phyloP scores from a whole-genome alignment of 2,797 vertebrate genomes.

The Syngnathus rostellatus region DNA sequence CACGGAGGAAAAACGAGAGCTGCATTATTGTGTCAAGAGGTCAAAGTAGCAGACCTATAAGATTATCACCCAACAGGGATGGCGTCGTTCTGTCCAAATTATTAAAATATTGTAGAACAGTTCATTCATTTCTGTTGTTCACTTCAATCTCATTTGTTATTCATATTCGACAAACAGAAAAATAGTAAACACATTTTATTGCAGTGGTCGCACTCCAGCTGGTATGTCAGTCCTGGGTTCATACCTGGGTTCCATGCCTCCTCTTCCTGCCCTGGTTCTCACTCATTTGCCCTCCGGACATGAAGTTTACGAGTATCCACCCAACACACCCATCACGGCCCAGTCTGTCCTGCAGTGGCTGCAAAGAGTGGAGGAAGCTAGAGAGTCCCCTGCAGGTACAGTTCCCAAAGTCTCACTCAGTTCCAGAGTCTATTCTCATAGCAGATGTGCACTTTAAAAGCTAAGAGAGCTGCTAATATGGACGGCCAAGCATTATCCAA shows the following conservation, averaged over 20 bases:
- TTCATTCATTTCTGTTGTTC: too few relatives aligned
- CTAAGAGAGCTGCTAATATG: background rate
- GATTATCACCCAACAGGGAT: too few relatives aligned
- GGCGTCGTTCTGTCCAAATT: too few relatives aligned
- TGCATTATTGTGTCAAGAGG: background rate
- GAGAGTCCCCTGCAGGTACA: conserved; percentile 76
- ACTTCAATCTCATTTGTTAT: too few relatives aligned
- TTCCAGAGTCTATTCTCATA: background rate
- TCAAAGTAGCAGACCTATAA: too few relatives aligned
- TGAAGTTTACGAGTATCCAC: conserved; percentile 79
- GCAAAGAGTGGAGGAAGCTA: conserved; percentile 65
- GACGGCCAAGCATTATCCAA: background rate
- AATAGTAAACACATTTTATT: conserved; percentile 2
- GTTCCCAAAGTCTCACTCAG: background rate
- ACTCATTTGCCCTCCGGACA: conserved; percentile 65
- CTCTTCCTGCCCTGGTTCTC: conserved; percentile 76
- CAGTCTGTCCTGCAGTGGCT: conserved; percentile 76
- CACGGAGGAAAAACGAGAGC: too few relatives aligned
- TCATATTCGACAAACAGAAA: too few relatives aligned
- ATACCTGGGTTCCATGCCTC: conserved; percentile 71
- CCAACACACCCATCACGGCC: conserved; percentile 62
- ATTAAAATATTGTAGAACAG: too few relatives aligned
- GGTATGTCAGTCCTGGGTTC: conserved; percentile 73
- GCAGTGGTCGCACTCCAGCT: conserved; percentile 74
- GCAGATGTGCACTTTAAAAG: background rate